A percentile compares a stretch with the other conserved stretches of the same genome.
These are phyloP conservation scores for Platycnemis pennipes DNA, from an alignment of 2,888 invertebrate species.

Conservation along the genomic window DNA sequence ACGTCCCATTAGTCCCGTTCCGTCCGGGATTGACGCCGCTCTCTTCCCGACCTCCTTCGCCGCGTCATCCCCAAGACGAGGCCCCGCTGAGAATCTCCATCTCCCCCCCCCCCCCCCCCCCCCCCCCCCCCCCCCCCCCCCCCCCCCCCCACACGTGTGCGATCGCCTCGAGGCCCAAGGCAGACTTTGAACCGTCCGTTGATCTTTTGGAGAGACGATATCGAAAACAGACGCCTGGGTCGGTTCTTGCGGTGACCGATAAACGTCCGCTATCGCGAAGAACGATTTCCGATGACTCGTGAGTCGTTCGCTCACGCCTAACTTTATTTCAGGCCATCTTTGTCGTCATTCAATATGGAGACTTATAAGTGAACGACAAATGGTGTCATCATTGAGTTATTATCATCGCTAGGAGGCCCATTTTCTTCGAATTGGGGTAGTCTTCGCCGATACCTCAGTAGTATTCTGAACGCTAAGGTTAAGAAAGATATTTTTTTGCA, in stretches of 20 bases:
- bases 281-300: neutral
- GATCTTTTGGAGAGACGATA: neutral
- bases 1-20: neutral
- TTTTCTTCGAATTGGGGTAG: too few species aligned
- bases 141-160: neutral
- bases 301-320: neutral
- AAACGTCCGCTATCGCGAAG: neutral
- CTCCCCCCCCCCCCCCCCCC: neutral
- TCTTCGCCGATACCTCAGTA: too few species aligned
- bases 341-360: too few species aligned
- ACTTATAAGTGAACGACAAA: too few species aligned
- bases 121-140: neutral
- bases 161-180: neutral
- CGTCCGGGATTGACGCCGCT: neutral
- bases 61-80: neutral
- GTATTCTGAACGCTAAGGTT: too few species aligned
- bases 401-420: too few species aligned
- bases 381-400: too few species aligned
- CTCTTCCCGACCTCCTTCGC: neutral
- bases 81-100: neutral
- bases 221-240: neutral
- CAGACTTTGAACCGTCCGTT: neutral
- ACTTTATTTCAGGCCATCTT: too few species aligned
- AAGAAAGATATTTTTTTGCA: too few species aligned
- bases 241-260: neutral